phyloP scores from a whole-genome alignment of 2,797 vertebrate genomes.

The Brachymystax lenok region DNA sequence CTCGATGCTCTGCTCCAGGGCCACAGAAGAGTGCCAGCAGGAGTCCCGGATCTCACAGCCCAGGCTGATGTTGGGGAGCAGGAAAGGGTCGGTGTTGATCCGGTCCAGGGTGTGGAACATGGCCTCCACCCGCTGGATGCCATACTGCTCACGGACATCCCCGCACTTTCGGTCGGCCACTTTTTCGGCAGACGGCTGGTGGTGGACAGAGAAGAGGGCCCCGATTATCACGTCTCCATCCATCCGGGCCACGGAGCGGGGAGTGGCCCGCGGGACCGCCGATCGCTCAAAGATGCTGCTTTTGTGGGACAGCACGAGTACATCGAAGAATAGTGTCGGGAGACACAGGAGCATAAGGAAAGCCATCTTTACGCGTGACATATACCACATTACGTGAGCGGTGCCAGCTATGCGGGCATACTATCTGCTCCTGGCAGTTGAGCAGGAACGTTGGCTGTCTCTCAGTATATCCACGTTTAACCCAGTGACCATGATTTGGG shows the following conservation, averaged over 20 bases:
- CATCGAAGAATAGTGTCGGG: slow-evolving; percentile 70
- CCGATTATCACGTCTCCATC: slow-evolving; percentile 98
- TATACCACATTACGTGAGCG: slow-evolving; percentile 71
- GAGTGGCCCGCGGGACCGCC: slow-evolving; percentile 76
- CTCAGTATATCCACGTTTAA: slow-evolving; percentile 59
- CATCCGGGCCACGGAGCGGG: slow-evolving; percentile 92
- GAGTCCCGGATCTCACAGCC: slow-evolving; percentile 98
- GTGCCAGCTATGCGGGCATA: slow-evolving; percentile 64
- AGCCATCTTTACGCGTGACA: slow-evolving; percentile 85
- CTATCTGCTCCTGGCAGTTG: slow-evolving; percentile 55
- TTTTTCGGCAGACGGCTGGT: slow-evolving; percentile 94
- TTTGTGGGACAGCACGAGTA: slow-evolving; percentile 77
- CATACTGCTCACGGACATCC: slow-evolving; percentile 96
- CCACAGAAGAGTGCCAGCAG: slow-evolving; percentile 98
- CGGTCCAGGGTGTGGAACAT: slow-evolving; percentile 98
- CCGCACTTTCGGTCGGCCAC: slow-evolving; percentile 97
- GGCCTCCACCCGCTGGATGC: slow-evolving; percentile 97
- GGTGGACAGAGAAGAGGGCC: slow-evolving; percentile 97
- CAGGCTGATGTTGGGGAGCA: slow-evolving; percentile 94
- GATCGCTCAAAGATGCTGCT: slow-evolving; percentile 73
- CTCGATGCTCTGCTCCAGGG: slow-evolving; percentile 98
- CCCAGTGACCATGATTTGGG: slow-evolving; percentile 59
- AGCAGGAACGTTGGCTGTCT: slow-evolving; percentile 32
- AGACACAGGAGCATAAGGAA: slow-evolving; percentile 77
- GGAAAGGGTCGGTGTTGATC: slow-evolving; percentile 89